Conservation (phyloP, 2,888 invertebrate genomes). For the Orgyia antiqua region DNA sequence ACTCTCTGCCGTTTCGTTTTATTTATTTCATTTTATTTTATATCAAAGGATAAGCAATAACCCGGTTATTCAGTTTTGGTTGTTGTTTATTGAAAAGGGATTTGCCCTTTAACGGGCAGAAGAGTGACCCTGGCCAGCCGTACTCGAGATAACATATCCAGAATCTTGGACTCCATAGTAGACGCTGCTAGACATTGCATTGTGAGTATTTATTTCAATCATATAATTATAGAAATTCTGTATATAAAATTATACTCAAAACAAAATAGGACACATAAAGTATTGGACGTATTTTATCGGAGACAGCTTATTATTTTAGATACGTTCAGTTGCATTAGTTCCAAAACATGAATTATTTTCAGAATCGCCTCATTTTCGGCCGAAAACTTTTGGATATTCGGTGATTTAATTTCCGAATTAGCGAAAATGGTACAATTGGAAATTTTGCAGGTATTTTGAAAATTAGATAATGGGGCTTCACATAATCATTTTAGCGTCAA, state of each 20-base stretch:
- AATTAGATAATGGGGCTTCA: constrained; percentile 58
- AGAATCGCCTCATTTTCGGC: constrained; percentile 62
- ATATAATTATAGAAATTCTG: constrained; percentile 3
- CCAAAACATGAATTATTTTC: constrained; percentile 68
- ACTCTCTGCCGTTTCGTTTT: constrained; percentile 67
- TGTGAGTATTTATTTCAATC: constrained; percentile 51
- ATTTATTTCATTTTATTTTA: constrained; percentile 73
- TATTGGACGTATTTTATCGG: no score
- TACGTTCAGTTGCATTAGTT: constrained; percentile 42
- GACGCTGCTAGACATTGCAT: constrained; percentile 75
- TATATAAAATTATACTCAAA: constrained; percentile 6
- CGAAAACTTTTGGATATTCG: constrained; percentile 64
- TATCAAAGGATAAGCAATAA: constrained; percentile 72
- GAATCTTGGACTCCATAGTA: constrained; percentile 74
- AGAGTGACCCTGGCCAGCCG: constrained; percentile 69
- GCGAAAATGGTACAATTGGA: constrained; percentile 72
- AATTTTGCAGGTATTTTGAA: constrained; percentile 63
- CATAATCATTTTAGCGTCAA: constrained; percentile 29
- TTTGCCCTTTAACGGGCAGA: constrained; percentile 50
- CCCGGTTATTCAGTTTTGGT: constrained; percentile 47
- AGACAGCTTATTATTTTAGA: constrained; percentile 25
- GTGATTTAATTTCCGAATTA: constrained; percentile 54
- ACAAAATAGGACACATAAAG: no score
- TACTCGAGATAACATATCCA: constrained; percentile 66
- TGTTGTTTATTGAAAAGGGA: constrained; percentile 49